Percentiles rank a stretch among this genome's conserved stretches.
phyloP scores from a whole-genome alignment of 2,797 vertebrate genomes.

The Xiphophorus birchmanni region DNA sequence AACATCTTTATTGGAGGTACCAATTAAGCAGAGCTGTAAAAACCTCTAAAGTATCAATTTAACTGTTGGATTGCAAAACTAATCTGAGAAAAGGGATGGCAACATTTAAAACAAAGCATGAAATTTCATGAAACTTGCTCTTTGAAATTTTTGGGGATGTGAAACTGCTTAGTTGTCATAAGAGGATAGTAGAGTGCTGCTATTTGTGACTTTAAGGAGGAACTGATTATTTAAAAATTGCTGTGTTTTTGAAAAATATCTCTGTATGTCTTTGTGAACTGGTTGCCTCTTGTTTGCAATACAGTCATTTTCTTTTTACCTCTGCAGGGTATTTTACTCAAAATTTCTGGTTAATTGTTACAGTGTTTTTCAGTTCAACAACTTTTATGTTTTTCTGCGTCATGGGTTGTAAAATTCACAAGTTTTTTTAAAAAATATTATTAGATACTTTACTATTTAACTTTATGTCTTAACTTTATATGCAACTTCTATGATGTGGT shows the following conservation, averaged over 20 bases:
- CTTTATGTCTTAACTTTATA: background rate
- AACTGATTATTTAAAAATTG: background rate
- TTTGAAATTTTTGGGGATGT: background rate
- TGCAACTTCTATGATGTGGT: background rate
- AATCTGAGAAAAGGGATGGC: background rate
- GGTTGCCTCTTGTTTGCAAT: background rate
- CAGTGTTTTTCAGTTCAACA: background rate
- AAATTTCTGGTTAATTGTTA: background rate
- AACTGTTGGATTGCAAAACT: conserved; percentile 12
- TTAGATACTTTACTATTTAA: background rate
- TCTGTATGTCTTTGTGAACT: background rate
- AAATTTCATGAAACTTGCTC: background rate
- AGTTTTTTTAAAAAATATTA: background rate
- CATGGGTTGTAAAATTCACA: background rate
- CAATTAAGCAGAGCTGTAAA: background rate
- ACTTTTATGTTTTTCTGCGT: background rate
- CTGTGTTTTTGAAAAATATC: background rate
- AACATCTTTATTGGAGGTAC: background rate
- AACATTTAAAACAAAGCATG: background rate
- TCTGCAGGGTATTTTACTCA: background rate
- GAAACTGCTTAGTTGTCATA: background rate
- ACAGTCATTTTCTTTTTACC: background rate
- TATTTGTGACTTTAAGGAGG: background rate
- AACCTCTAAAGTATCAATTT: conserved; percentile 7
- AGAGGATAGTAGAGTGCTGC: background rate